Conservation (phyloP, 2,888 invertebrate species). For the Brachylomia viminalis region DNA sequence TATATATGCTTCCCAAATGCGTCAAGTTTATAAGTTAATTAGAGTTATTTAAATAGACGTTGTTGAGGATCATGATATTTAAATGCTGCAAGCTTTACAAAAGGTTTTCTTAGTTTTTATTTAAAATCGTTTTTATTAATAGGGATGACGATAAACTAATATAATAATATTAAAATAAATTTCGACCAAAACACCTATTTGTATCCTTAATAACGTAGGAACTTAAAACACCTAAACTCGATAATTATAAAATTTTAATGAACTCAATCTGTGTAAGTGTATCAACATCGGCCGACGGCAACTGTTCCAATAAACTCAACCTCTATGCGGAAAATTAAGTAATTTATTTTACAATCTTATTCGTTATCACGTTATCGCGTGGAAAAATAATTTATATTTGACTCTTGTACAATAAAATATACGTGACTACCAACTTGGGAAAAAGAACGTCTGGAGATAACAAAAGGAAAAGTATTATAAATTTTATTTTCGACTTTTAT, state of each 20-base stretch:
- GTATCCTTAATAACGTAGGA: background rate
- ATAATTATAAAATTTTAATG: constrained; percentile 84
- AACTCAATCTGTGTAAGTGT: constrained; percentile 83
- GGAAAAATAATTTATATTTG: constrained; percentile 64
- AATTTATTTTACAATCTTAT: constrained; percentile 80
- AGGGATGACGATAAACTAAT: background rate
- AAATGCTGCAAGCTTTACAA: background rate
- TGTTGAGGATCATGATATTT: background rate
- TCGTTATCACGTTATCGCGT: constrained; percentile 72
- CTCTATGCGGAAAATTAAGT: constrained; percentile 76
- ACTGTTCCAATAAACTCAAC: constrained; percentile 74
- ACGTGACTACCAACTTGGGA: constrained; percentile 62
- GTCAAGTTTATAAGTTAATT: constrained; percentile 56
- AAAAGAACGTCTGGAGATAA: constrained; percentile 62
- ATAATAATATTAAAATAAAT: background rate
- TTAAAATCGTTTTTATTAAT: background rate
- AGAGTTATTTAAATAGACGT: constrained; percentile 5
- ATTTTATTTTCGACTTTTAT: constrained; percentile 72
- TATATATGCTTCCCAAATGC: constrained; percentile 65
- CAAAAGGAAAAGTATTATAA: constrained; percentile 61
- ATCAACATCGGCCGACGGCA: constrained; percentile 78
- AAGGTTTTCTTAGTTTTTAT: background rate
- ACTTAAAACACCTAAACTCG: constrained; percentile 53
- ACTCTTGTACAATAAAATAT: constrained; percentile 61
- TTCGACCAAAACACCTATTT: background rate